Base-by-base conservation (phyloP, 2,113 vertebrate genomes). In the Rynchops niger region DNA sequence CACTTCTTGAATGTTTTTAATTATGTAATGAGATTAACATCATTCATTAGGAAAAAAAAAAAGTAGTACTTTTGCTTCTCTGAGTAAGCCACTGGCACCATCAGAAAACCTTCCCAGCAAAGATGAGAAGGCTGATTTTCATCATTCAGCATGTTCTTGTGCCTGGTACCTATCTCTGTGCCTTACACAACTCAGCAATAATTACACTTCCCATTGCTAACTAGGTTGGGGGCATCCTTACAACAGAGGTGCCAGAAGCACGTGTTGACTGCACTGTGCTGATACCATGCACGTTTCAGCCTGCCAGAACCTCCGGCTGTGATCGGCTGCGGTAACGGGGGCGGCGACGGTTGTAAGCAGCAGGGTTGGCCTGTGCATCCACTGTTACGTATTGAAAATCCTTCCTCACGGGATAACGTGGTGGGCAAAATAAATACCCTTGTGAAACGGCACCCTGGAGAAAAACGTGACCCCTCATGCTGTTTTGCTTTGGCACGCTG, bases 301-400 rank as follows among this genome's bases (percentile, higher is more conserved):
- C 42, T 36, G 42, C 22, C 52, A 49, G 70, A 82, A 66, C 63
- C 23, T 26, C 25, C 34, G 72, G 17, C 34, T 58, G 25, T 36
- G 65, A 66, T 19, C 2, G 3, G 26, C 27, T 43, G 52, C 0
- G 10, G 4, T 36, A 76, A 65, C 0, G 2, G 50, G 45, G 3
- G 27, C 3, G 2, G 22, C 7, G 12, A 19, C 4, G 26, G 52
- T 34, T 49, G 32, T 11, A 52, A 71, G 38, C 43, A 38, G 63
- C 9, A 20, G 52, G 32, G 16, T 12, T 66, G 45, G 43, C 17
- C 50, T 13, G 2, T 52, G 55, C 29, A n/a, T 34, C 40, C 42
- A 8, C 59, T 49, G 8, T 23, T 29, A 36, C 25, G 19, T 25
- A 34, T 27, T 29, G 45, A 77, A 77, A 77, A 77, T 40, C 49